Conservation (phyloP, 2,113 vertebrate species). For the Prinia subflava region DNA sequence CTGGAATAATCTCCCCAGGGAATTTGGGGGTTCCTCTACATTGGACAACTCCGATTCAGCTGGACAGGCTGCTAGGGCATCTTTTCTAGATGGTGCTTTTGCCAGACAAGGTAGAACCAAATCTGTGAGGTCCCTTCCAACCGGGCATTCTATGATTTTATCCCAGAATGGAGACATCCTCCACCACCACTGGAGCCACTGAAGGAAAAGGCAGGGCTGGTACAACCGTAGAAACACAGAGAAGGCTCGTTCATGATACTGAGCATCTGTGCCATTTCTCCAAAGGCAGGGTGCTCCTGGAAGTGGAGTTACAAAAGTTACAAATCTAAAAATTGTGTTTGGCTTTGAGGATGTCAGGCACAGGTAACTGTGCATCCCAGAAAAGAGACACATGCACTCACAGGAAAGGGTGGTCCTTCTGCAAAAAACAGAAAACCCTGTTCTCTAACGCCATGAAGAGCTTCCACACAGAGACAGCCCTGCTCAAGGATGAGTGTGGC, state of each 20-base stretch:
- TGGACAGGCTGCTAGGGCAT: background rate
- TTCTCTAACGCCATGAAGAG: background rate
- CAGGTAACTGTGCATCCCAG: background rate
- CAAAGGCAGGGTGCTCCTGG: background rate
- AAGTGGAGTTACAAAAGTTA: background rate
- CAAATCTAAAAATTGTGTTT: background rate
- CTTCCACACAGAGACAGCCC: background rate
- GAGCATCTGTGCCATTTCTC: background rate
- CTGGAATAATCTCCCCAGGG: background rate
- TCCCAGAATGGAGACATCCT: background rate
- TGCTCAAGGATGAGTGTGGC: background rate
- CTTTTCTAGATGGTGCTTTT: background rate
- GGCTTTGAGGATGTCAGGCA: background rate
- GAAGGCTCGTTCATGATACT: background rate
- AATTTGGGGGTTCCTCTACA: background rate
- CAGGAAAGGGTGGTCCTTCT: background rate
- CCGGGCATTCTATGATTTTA: background rate
- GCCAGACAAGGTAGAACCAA: background rate
- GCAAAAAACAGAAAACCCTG: background rate
- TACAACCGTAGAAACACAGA: rapidly evolving
- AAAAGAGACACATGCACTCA: background rate
- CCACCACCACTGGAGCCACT: background rate
- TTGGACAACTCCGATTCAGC: background rate
- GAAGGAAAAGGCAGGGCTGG: background rate
- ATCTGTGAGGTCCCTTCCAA: background rate